Evolutionary conservation across 2,113 vertebrate species (phyloP).

Genomic region (Trichechus manatus): DNA sequence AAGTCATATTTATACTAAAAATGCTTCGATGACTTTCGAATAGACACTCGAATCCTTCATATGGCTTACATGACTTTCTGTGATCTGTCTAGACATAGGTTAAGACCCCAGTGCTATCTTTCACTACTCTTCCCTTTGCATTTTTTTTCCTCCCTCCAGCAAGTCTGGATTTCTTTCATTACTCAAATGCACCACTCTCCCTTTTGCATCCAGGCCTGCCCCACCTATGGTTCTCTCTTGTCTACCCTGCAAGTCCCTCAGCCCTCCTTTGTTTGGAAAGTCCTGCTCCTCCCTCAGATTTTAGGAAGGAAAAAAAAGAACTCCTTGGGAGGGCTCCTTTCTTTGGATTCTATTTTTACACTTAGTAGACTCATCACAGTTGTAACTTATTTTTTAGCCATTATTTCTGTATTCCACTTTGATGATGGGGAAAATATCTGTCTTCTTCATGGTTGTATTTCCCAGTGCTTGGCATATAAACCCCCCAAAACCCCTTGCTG

Average conservation of each 20-base stretch:
- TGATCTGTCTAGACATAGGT: background rate
- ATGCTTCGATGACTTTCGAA: background rate
- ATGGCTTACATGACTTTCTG: background rate
- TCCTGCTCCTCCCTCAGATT: background rate
- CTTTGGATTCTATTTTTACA: slow-evolving; percentile 10
- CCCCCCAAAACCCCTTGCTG: too few species aligned
- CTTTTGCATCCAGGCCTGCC: background rate
- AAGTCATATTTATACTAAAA: background rate
- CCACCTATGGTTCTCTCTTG: background rate
- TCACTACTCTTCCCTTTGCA: background rate
- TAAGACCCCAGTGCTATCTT: background rate
- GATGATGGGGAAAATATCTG: background rate
- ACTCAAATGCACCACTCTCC: background rate
- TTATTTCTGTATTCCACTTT: background rate
- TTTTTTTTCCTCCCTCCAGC: background rate
- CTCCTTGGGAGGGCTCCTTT: background rate
- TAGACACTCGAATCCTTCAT: background rate
- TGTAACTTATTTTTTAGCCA: background rate
- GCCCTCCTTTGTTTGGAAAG: background rate
- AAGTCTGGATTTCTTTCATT: slow-evolving; percentile 4
- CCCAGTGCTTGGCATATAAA: background rate
- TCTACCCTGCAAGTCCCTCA: background rate
- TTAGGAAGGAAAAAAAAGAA: background rate
- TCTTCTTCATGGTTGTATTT: background rate
- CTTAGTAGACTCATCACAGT: background rate